A percentile compares a stretch with the other conserved stretches of the same genome.
These are phyloP conservation scores for Himalopsyche tibetana DNA, from an alignment of 2,888 invertebrate genomes.

Conservation along the genomic window DNA sequence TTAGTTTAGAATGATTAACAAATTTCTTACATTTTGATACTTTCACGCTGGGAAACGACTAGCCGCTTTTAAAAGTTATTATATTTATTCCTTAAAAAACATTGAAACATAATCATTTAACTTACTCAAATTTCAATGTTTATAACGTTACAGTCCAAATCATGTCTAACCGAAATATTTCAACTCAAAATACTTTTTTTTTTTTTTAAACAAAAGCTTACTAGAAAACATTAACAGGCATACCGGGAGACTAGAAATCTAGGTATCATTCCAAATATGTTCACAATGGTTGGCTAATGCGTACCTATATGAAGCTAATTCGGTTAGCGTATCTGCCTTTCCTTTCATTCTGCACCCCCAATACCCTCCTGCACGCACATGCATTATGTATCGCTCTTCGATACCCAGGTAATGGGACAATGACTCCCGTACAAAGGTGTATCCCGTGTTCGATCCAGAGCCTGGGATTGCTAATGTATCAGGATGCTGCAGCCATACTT, in stretches of 20 bases:
- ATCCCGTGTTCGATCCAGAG: constrained; percentile 1
- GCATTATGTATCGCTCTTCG: constrained; percentile 62
- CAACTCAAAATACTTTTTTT: too few relatives aligned
- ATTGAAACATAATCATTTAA: too few relatives aligned
- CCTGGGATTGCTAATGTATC: constrained; percentile 20
- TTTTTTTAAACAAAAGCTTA: neutral
- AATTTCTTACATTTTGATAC: too few relatives aligned
- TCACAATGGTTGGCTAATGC: constrained; percentile 59
- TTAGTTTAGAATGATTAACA: too few relatives aligned
- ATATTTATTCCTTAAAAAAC: too few relatives aligned
- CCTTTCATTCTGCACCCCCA: constrained; percentile 26
- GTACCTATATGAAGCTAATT: constrained; percentile 60
- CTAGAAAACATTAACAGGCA: neutral
- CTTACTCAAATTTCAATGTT: too few relatives aligned
- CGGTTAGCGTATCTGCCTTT: constrained; percentile 58
- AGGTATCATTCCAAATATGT: constrained; percentile 59
- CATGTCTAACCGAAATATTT: too few relatives aligned
- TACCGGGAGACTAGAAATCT: neutral
- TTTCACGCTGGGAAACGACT: too few relatives aligned
- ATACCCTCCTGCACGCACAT: constrained; percentile 54
- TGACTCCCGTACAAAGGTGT: constrained; percentile 52
- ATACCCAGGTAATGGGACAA: constrained; percentile 64
- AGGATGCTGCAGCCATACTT: neutral
- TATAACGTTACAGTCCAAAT: too few relatives aligned
- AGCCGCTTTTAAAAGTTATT: too few relatives aligned